Conservation (phyloP, 2,797 vertebrate genomes). For the Kryptolebias ocellatus region DNA sequence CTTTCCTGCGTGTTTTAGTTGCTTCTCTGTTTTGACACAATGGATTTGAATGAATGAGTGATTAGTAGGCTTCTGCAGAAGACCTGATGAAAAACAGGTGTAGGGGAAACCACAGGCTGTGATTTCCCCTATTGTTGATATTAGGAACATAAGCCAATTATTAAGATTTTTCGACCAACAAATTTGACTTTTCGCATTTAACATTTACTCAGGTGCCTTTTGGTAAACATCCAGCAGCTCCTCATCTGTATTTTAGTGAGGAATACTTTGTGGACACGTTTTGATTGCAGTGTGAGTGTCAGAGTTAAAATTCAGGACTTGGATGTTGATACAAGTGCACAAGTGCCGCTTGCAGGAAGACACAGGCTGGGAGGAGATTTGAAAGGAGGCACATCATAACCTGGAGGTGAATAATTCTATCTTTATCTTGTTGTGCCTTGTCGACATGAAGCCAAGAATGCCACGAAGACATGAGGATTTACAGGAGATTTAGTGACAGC, state of each 20-base stretch:
- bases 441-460: conserved; percentile 14
- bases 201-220: background rate
- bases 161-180: no score
- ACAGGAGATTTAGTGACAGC: conserved; percentile 25
- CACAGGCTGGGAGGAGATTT: conserved; percentile 1
- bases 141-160: background rate
- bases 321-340: background rate
- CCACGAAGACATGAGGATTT: conserved; percentile 26
- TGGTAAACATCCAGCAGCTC: background rate
- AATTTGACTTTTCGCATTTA: background rate
- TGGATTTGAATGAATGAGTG: no score
- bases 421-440: conserved; percentile 14
- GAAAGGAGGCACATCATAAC: conserved; percentile 4
- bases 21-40: no score
- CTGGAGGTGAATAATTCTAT: conserved; percentile 12
- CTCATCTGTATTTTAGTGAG: background rate
- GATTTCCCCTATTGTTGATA: no score
- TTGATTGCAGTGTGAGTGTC: no score
- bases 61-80: no score
- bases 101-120: no score
- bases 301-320: background rate
- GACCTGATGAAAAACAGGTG: no score
- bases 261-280: background rate
- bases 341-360: background rate
- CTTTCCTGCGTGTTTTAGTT: no score